phyloP scores from a whole-genome alignment of 2,113 vertebrate species.

The Salvelinus namaycush region DNA sequence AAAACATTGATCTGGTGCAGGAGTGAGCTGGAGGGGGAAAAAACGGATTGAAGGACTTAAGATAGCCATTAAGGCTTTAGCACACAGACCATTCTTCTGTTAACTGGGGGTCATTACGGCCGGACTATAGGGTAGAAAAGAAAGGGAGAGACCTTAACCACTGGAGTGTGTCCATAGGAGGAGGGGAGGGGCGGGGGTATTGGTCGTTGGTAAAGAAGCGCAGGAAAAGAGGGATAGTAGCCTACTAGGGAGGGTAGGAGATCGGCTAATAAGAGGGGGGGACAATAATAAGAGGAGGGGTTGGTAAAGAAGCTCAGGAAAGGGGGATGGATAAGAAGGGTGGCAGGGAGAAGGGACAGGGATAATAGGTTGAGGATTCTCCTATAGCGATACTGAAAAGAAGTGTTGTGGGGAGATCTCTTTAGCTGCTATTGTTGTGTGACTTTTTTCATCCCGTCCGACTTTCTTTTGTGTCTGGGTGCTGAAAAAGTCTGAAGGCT shows the following conservation, averaged over 20 bases:
- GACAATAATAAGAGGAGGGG: not conserved
- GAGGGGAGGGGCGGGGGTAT: not conserved
- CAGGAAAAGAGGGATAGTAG: not conserved
- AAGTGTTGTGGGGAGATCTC: constrained; percentile 13
- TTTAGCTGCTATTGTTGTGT: constrained; percentile 30
- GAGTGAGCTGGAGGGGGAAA: not conserved
- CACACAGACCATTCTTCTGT: constrained; percentile 37
- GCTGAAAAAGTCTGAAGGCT: constrained; percentile 1
- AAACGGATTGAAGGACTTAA: constrained; percentile 36
- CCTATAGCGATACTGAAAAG: constrained; percentile 17
- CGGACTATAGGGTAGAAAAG: constrained; percentile 19
- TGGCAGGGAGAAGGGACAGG: constrained; percentile 29
- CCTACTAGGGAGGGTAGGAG: not conserved
- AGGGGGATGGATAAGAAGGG: constrained; percentile 10
- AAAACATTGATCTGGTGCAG: constrained; percentile 1
- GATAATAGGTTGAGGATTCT: constrained; percentile 29
- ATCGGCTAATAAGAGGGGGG: too few species aligned
- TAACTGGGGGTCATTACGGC: constrained; percentile 45
- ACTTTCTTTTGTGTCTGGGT: constrained; percentile 12
- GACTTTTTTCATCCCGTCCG: constrained; percentile 21
- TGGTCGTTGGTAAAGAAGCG: not conserved
- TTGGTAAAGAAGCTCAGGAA: not conserved
- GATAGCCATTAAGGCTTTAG: constrained; percentile 41
- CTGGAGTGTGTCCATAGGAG: constrained; percentile 37
- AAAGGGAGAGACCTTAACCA: constrained; percentile 35